A percentile compares a stretch with the other conserved stretches of the same genome.
phyloP scores from a whole-genome alignment of 1,140 invertebrate genomes.

The Temnothorax longispinosus region DNA sequence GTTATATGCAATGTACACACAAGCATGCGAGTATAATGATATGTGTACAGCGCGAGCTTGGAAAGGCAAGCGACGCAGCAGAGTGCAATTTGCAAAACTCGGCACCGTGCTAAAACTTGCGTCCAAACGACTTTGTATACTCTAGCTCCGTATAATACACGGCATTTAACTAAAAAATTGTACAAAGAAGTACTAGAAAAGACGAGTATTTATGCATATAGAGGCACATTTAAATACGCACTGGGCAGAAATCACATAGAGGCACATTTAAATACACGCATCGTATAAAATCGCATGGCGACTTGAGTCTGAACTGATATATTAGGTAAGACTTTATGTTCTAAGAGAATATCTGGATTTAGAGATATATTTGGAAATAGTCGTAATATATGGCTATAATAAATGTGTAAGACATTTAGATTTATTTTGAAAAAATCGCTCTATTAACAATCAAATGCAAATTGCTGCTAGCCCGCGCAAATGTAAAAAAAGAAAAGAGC shows the following conservation, averaged over 20 bases:
- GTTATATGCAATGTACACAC: not conserved
- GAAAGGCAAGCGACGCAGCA: not conserved
- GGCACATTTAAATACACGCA: not conserved
- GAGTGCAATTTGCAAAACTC: slow-evolving; percentile 32
- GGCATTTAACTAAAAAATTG: slow-evolving; percentile 4
- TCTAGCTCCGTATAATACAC: not conserved
- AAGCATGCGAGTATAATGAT: slow-evolving; percentile 1
- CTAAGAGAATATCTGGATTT: not conserved
- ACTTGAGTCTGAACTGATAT: not conserved
- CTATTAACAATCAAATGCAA: not conserved
- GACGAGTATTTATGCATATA: not conserved
- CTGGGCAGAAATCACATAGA: too few relatives aligned
- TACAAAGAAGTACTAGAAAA: not conserved
- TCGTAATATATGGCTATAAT: not conserved
- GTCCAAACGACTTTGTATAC: not conserved
- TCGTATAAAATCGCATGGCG: not conserved
- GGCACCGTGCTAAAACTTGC: slow-evolving; percentile 21
- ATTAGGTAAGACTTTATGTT: not conserved
- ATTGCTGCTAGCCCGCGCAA: not conserved
- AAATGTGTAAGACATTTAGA: not conserved
- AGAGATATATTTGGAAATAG: not conserved
- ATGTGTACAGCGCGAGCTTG: not conserved
- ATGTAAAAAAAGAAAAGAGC: not conserved
- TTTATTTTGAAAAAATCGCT: not conserved
- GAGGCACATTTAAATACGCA: not conserved